A percentile compares a stretch with the other conserved stretches of the same genome.
Conservation (phyloP, 2,797 vertebrate species). For the Bradypus variegatus region DNA sequence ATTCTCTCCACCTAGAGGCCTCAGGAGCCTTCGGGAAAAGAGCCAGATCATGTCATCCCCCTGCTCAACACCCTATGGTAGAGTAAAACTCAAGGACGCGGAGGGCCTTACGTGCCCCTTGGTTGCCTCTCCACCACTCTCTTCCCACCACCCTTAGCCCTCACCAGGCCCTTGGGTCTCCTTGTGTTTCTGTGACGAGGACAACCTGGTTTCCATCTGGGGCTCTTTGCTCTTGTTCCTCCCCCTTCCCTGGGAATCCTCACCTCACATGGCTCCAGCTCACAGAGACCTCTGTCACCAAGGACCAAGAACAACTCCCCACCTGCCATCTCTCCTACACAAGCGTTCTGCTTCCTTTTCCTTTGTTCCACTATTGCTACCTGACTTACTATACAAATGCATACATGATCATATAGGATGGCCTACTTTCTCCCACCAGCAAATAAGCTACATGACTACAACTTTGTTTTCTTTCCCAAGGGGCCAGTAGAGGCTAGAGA, state of each 20-base stretch:
- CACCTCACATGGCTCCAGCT: background rate
- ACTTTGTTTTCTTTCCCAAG: background rate
- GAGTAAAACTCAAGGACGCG: background rate
- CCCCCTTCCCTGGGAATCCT: background rate
- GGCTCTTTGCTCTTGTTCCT: background rate
- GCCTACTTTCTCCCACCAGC: background rate
- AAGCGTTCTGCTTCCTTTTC: rapidly evolving
- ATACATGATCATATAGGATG: rapidly evolving
- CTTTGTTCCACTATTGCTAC: background rate
- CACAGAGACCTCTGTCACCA: background rate
- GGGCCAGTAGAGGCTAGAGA: background rate
- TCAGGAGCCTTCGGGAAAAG: rapidly evolving
- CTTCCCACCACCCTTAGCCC: background rate
- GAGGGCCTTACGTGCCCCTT: background rate
- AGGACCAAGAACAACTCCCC: too few relatives aligned
- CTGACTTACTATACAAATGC: background rate
- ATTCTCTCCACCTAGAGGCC: background rate
- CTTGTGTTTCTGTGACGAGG: background rate
- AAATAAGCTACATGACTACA: background rate
- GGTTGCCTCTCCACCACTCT: rapidly evolving
- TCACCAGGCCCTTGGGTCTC: background rate
- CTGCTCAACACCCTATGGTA: too few relatives aligned
- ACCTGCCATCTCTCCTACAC: rapidly evolving
- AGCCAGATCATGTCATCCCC: background rate
- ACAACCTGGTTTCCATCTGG: background rate